phyloP scores from a whole-genome alignment of 2,888 invertebrate genomes.

The Pseudococcus jackbeardsleyi region DNA sequence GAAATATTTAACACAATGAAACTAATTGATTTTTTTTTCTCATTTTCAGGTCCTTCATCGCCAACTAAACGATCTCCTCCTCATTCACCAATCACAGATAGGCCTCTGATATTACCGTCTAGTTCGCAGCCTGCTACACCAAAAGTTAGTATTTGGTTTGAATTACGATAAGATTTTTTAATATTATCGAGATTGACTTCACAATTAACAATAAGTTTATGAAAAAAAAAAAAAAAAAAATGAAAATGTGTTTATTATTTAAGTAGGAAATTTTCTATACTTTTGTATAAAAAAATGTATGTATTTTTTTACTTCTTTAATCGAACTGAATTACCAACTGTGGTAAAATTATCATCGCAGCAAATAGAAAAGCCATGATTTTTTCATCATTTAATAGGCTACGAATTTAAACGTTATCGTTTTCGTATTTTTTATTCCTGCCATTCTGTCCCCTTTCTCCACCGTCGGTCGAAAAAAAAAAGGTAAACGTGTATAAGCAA shows the following conservation, averaged over 20 bases:
- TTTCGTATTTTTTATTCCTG: background rate
- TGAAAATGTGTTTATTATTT: background rate
- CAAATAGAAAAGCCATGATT: background rate
- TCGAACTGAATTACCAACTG: background rate
- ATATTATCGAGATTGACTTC: background rate
- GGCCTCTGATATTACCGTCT: slow-evolving; percentile 53
- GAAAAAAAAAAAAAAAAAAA: background rate
- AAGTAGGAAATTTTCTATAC: background rate
- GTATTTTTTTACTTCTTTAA: background rate
- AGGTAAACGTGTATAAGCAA: background rate
- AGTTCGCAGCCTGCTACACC: slow-evolving; percentile 30
- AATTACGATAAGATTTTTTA: background rate
- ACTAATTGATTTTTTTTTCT: slow-evolving; percentile 44
- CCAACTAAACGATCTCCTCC: slow-evolving; percentile 63
- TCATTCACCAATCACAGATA: slow-evolving; percentile 38
- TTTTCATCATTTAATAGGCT: background rate
- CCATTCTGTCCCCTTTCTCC: background rate
- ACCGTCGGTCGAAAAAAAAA: background rate
- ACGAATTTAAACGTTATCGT: slow-evolving; percentile 15
- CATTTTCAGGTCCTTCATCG: slow-evolving; percentile 57
- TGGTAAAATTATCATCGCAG: background rate
- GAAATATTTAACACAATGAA: slow-evolving; percentile 9
- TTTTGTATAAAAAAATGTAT: background rate
- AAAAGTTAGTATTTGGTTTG: slow-evolving; percentile 59
- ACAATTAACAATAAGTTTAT: background rate